These are phyloP conservation scores for Arctia plantaginis DNA, from an alignment of 2,888 invertebrate genomes.

Conservation along the genomic window DNA sequence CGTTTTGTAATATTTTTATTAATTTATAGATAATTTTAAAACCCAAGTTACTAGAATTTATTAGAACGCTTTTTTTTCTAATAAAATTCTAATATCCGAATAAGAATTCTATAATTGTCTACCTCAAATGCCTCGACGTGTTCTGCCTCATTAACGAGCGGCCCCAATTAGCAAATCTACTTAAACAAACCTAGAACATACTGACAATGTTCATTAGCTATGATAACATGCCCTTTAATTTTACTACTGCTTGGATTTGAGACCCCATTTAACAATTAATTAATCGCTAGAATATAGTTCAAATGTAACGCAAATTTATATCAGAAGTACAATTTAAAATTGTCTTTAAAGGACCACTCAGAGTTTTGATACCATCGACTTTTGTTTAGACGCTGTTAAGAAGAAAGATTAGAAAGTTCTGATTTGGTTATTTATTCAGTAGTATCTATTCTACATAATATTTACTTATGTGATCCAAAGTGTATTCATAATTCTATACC, in stretches of 20 bases:
- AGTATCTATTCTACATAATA: no score
- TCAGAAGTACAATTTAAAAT: conserved; percentile 24
- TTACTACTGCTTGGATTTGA: conserved; percentile 45
- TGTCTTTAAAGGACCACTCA: neutral
- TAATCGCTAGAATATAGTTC: conserved; percentile 56
- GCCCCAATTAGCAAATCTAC: conserved; percentile 31
- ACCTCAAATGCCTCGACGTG: conserved; percentile 8
- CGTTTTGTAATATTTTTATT: no score
- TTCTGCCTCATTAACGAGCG: conserved; percentile 15
- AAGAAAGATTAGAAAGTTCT: no score
- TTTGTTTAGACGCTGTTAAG: no score
- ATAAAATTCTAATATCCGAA: neutral
- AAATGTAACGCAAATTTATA: neutral
- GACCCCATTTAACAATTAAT: conserved; percentile 63
- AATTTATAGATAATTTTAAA: no score
- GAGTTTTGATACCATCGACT: neutral
- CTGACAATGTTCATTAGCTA: conserved; percentile 43
- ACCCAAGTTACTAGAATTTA: no score
- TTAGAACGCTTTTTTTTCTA: no score
- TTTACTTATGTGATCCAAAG: neutral
- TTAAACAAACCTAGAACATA: conserved; percentile 34
- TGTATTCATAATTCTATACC: no score
- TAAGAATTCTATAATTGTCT: conserved; percentile 3
- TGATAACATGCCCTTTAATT: conserved; percentile 42
- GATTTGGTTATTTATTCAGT: no score